phyloP scores from a whole-genome alignment of 2,113 vertebrate species.

The Dromiciops gliroides region DNA sequence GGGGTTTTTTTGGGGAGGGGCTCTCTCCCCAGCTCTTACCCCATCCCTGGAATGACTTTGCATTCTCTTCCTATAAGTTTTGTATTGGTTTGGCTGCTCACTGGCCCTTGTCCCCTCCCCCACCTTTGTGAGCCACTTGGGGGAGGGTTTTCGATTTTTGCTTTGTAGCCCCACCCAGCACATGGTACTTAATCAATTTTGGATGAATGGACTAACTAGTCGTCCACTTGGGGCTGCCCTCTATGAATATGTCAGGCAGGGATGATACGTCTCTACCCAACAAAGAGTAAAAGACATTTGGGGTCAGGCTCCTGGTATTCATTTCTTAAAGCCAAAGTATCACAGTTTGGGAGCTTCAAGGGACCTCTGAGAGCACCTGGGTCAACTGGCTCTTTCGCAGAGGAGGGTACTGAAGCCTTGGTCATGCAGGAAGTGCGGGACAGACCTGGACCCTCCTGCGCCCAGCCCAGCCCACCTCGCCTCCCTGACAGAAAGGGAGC shows the following conservation, averaged over 20 bases:
- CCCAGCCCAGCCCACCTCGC: neutral
- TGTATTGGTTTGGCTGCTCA: neutral
- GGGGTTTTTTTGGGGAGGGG: neutral
- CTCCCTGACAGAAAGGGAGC: neutral
- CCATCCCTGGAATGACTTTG: neutral
- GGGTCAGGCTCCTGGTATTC: neutral
- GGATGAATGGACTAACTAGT: neutral
- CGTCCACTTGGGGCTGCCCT: neutral
- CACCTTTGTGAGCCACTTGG: neutral
- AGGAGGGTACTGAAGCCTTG: neutral
- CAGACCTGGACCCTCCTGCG: neutral
- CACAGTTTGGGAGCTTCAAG: neutral
- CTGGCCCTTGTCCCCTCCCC: fast-evolving
- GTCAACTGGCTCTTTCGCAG: neutral
- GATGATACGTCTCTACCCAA: neutral
- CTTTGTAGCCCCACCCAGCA: neutral
- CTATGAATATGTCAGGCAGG: too few relatives aligned
- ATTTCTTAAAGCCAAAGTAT: neutral
- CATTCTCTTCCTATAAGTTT: neutral
- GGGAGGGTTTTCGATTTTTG: neutral
- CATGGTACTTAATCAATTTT: neutral
- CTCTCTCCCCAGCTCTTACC: neutral
- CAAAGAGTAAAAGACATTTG: neutral
- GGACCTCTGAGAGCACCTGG: neutral
- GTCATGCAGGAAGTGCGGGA: neutral